A percentile compares a stretch with the other conserved stretches of the same genome.
These are phyloP conservation scores for Sardinella longiceps DNA, from an alignment of 2,797 vertebrate genomes.

Conservation along the genomic window DNA sequence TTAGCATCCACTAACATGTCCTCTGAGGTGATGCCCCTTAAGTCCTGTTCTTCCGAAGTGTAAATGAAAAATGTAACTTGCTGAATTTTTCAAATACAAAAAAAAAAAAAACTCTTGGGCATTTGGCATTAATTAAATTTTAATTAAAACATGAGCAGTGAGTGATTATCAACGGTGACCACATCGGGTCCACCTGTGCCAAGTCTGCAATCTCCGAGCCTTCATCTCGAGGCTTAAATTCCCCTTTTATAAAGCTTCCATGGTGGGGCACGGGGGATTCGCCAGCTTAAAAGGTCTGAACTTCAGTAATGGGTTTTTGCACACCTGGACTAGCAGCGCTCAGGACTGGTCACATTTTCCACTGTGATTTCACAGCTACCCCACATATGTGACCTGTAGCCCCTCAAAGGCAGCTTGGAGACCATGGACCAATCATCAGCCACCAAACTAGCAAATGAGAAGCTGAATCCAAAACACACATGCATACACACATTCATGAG, in stretches of 20 bases:
- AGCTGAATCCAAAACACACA: background rate
- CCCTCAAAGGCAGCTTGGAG: background rate
- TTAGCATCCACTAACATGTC: background rate
- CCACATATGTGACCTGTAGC: background rate
- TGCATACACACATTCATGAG: no score
- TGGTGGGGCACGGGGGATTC: background rate
- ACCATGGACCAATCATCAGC: background rate
- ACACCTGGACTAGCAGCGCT: slow-evolving; percentile 3
- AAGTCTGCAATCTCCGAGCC: background rate
- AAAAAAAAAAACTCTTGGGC: slow-evolving; percentile 7
- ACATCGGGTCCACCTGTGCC: background rate
- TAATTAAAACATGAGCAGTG: slow-evolving; percentile 18
- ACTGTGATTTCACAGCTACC: slow-evolving; percentile 12
- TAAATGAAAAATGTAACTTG: slow-evolving; percentile 1
- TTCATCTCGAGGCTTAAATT: slow-evolving; percentile 7
- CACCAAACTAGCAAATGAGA: background rate
- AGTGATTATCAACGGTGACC: background rate
- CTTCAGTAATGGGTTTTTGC: slow-evolving; percentile 15
- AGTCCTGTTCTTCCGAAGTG: background rate
- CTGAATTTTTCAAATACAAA: background rate
- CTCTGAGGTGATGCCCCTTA: background rate
- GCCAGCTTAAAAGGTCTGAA: background rate
- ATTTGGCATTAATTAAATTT: slow-evolving; percentile 16
- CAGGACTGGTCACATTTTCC: slow-evolving; percentile 17
- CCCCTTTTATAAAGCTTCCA: background rate